Evolutionary conservation across 2,113 vertebrate genomes (phyloP).

Genomic region (Protobothrops flavoviridis): DNA sequence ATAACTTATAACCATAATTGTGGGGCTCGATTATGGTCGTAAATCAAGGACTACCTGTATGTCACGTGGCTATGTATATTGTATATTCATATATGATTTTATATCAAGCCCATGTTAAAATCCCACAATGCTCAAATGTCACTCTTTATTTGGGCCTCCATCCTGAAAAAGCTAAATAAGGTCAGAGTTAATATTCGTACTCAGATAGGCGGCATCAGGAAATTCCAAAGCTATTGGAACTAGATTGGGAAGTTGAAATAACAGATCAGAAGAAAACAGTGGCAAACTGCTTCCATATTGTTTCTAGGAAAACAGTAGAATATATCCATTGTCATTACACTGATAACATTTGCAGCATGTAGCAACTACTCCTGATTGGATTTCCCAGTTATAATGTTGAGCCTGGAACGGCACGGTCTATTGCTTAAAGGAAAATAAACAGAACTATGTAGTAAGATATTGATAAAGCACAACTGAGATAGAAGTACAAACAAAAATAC

Average conservation of each 20-base stretch:
- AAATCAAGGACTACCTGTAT: neutral
- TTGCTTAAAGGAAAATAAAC: conserved; percentile 3
- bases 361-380: no score
- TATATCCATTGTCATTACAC: neutral
- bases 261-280: neutral
- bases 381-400: neutral
- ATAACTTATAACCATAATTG: neutral
- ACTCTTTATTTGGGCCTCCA: neutral
- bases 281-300: neutral
- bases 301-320: neutral
- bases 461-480: neutral
- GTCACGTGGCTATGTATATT: neutral
- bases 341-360: neutral
- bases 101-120: neutral
- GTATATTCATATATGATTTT: neutral
- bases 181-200: neutral
- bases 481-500: conserved; percentile 21
- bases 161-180: neutral
- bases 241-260: neutral
- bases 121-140: neutral
- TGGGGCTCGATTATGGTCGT: neutral
- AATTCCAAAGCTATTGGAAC: neutral
- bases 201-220: neutral
- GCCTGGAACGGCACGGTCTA: neutral
- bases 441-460: neutral